Percentiles rank a stretch among this genome's conserved stretches.
phyloP scores from a whole-genome alignment of 53 echinoderm and acorn worm genomes.

The Arbacia lixula region DNA sequence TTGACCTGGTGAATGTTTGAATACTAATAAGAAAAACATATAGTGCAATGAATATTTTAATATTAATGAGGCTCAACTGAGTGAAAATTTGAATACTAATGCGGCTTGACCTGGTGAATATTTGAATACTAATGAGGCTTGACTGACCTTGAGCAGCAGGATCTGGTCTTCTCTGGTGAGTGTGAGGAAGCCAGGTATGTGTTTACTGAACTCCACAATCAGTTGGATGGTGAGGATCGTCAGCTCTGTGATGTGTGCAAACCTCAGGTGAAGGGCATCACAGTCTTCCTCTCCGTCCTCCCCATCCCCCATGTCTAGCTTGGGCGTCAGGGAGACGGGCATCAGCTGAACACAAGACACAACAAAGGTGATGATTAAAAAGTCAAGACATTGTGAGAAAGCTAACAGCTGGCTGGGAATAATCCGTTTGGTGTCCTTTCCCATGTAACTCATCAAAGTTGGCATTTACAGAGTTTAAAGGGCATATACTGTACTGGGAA shows the following conservation, averaged over 20 bases:
- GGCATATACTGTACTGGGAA: not conserved
- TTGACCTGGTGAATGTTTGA: too few relatives aligned
- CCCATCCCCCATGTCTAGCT: not conserved
- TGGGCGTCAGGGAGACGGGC: constrained; percentile 3
- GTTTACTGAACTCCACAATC: constrained; percentile 99
- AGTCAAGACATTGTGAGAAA: too few relatives aligned
- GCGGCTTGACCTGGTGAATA: too few relatives aligned
- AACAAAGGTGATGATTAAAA: too few relatives aligned
- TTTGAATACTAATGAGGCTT: too few relatives aligned
- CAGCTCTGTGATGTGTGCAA: constrained; percentile 99
- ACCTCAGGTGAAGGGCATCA: constrained; percentile 83
- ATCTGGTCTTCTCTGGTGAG: constrained; percentile 95
- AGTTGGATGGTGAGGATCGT: constrained; percentile 98
- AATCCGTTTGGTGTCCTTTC: not conserved
- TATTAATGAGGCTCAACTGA: too few relatives aligned
- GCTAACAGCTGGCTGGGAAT: not conserved
- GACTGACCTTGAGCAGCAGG: constrained; percentile 86
- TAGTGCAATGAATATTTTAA: too few relatives aligned
- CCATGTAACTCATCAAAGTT: not conserved
- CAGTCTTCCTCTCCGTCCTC: not conserved
- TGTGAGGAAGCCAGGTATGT: constrained; percentile 93
- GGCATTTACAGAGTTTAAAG: too few relatives aligned
- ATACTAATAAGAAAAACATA: too few relatives aligned
- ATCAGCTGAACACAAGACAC: constrained; percentile 19
- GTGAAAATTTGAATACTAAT: too few relatives aligned